Conservation (phyloP, 1,140 invertebrate genomes). For the Tribolium castaneum region DNA sequence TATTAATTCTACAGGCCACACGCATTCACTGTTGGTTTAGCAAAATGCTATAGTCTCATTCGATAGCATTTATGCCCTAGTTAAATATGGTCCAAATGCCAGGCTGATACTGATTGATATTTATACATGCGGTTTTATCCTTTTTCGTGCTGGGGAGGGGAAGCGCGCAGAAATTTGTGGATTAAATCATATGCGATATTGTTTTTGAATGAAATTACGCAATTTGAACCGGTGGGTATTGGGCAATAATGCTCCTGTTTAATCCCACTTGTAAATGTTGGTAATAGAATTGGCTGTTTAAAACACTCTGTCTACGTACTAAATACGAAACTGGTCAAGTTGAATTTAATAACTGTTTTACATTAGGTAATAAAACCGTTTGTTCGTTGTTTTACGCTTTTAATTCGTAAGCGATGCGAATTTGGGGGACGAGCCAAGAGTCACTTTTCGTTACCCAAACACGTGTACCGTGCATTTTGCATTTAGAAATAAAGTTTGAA, state of each 20-base stretch:
- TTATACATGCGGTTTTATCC: constrained; percentile 22
- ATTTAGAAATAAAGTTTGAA: background rate
- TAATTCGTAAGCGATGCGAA: background rate
- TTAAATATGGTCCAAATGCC: constrained; percentile 23
- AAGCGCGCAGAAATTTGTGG: constrained; percentile 16
- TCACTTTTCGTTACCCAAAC: background rate
- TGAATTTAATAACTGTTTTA: constrained; percentile 29
- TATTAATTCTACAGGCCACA: constrained; percentile 17
- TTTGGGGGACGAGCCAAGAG: constrained; percentile 1
- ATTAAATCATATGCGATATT: constrained; percentile 35
- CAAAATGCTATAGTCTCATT: constrained; percentile 12
- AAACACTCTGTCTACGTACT: constrained; percentile 23
- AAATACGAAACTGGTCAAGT: constrained; percentile 34
- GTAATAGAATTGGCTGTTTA: constrained; percentile 30
- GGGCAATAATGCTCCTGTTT: constrained; percentile 25
- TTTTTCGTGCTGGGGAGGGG: constrained; percentile 1
- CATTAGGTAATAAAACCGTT: background rate
- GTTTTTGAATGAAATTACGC: constrained; percentile 29
- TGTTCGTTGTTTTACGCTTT: constrained; percentile 1
- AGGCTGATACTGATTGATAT: constrained; percentile 20
- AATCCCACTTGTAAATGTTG: constrained; percentile 28
- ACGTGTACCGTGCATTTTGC: background rate
- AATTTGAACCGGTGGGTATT: constrained; percentile 19
- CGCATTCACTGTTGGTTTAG: constrained; percentile 3
- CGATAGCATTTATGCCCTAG: constrained; percentile 29